Evolutionary conservation across 2,113 vertebrate genomes (phyloP), one percentile per base, ranked within the genome.

Genomic region (Leptodactylus fuscus): DNA sequence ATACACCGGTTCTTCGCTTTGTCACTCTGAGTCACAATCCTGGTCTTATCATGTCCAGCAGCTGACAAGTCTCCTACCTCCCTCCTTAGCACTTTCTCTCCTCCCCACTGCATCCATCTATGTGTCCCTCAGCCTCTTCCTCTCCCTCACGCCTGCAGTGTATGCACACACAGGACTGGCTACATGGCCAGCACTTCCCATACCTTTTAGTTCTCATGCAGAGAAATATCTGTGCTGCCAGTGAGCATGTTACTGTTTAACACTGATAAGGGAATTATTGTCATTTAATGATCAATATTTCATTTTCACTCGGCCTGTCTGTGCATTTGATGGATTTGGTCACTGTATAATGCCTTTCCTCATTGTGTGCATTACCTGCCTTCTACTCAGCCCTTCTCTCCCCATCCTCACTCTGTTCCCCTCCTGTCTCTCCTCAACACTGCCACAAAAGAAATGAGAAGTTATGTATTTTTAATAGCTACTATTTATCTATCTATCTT

Each of bases 251-350:
- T 73, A 86, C 84, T 86, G 84, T 86, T 86, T 71, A 62, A 55
- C 76, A 60, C 49, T 86, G 84, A 86, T 86, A 86, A 86, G 84
- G 84, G 84, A 80, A 81, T 86, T 81, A 81, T 81, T 86, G 84
- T 86, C 84, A 86, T 86, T 86, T 81, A 86, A 73, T 86, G 84
- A 86, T 86, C 84, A 86, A 86, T 86, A 86, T 86, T 86, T 86
- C 84, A 86, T 86, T 86, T 85, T 80, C 84, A n/a, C 84, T 65
- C 65, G 8, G 76, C 8, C 77, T 71, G 65, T 79, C 49, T 60
- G n/a, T 73, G 49, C 38, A 48, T 73, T 73, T 81, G 77, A 86
- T 73, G 62, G 84, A 81, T 86, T 46, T 27, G 62, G 51, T 60
- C 65, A 48, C 22, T 86, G 70, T 48, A 73, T 85, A 71, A 71